Evolutionary conservation across 1,140 invertebrate species (phyloP), one percentile per base, ranked within the genome.

Genomic region (Drosophila pruinosa): DNA sequence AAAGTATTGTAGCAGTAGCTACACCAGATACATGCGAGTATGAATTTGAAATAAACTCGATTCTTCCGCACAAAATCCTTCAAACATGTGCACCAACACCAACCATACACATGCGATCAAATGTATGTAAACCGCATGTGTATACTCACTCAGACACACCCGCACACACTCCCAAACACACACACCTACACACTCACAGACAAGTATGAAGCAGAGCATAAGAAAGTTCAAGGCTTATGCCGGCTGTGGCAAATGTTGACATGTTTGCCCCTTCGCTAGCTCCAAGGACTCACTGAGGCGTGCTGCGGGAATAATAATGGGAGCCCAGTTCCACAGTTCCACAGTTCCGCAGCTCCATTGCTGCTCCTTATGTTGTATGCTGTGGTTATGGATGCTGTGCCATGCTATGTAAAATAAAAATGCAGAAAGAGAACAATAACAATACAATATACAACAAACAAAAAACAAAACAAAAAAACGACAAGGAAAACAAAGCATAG

Each of bases 291-390:
- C 61, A 19, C 15, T 38, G 43, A 76, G 47, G 64, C 71, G 45
- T 73, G 70, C 74, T 70, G 74, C 63, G 65, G 70, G 74, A 74
- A 76, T 76, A 76, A 74, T 76, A 76, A 76, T 76, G 65, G 58
- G 52, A 48, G 58, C 52, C 71, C 71, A 57, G 57, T 57, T 58
- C 24, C 22, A 52, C 22, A 47, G 8, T 39, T 62, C 24, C 56
- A 21, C 39, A 14, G 22, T 5, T 45, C 3, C 21, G 34, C 19
- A 34, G 6, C 39, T 59, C 21, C 61, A 31, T 12, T 22, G 21
- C 26, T 28, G 21, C 31, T 48, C 24, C 22, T 61, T 63, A 21
- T 17, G 54, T 10, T 57, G 24, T 58, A n/a, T 38, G 19, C 41
- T 36, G 45, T 43, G 39, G 41, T 28, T 56, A 24, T 52, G 28